Evolutionary conservation across 2,888 invertebrate species (phyloP).

Genomic region (Euspilapteryx auroguttella): DNA sequence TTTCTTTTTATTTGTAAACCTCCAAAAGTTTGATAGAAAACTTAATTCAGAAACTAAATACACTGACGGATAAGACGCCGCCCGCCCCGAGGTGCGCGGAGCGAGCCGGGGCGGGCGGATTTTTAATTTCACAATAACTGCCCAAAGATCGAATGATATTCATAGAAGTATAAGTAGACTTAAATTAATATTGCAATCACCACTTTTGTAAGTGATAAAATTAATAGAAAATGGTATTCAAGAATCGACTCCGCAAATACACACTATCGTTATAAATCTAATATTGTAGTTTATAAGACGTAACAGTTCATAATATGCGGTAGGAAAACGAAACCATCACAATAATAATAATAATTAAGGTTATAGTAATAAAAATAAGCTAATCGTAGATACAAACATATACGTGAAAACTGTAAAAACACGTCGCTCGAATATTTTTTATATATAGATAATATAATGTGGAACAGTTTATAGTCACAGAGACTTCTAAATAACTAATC

Average conservation of each 20-base stretch:
- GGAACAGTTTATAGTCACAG: conserved; percentile 35
- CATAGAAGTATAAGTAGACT: conserved; percentile 28
- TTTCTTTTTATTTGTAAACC: conserved; percentile 47
- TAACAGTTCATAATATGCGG: conserved; percentile 50
- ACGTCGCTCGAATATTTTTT: conserved; percentile 23
- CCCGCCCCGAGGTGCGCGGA: conserved; percentile 8
- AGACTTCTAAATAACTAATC: conserved; percentile 22
- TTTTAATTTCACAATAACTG: conserved; percentile 41
- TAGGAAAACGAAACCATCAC: conserved; percentile 59
- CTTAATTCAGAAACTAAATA: conserved; percentile 32
- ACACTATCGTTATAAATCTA: conserved; percentile 13
- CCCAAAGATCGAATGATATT: conserved; percentile 39
- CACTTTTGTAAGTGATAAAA: conserved; percentile 32
- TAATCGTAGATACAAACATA: conserved; percentile 52
- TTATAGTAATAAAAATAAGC: conserved; percentile 39
- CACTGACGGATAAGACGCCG: conserved; percentile 17
- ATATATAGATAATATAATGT: too few relatives aligned
- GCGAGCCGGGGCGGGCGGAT: conserved; percentile 13
- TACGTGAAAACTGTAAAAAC: conserved; percentile 40
- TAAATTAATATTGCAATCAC: conserved; percentile 37
- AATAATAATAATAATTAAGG: too few relatives aligned
- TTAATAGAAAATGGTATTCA: conserved; percentile 27
- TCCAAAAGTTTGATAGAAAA: conserved; percentile 62
- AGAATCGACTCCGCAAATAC: conserved; percentile 46
- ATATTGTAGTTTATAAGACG: conserved; percentile 36